Evolutionary conservation across 2,888 invertebrate genomes (phyloP), one percentile per base, ranked within the genome.

Genomic region (Tenthredo scrophulariae): DNA sequence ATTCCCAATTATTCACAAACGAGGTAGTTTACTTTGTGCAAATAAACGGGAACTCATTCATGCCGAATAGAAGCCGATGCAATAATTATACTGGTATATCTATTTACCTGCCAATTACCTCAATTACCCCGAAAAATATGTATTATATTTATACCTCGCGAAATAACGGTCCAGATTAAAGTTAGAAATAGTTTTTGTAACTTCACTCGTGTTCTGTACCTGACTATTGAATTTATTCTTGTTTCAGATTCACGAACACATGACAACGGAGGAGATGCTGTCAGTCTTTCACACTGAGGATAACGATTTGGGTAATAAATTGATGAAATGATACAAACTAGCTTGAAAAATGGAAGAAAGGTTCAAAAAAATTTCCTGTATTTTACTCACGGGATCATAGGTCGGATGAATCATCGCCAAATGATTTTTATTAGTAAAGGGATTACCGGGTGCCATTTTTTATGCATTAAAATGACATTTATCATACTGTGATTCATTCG

Each of bases 241-340:
- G 92, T 96, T 96, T 83, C 96, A 98, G 98, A 95, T 98, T 92
- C 98, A 98, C 95, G 97, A 97, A 94, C 96, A 96, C 93, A 98
- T 98, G 98, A 97, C 97, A 89, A 94, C 95, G 91, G 96, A 97
- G 87, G 98, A 98, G 94, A 94, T 98, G 91, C 95, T 95, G 92
- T 96, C 95, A 91, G 96, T 98, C 88, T 98, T 98, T 94, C 97
- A 98, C 94, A 97, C 97, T 89, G 97, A 97, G 86, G 95, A 95
- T 91, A 96, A 96, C 93, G 95, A 96, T 90, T 94, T 96, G 92
- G 97, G 95, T 95, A 92, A 94, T 93, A 87, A 18, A 67, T 18
- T 26, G 37, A 70, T 40, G 4, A 33, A 40, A 58, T 26, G 46
- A 80, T 84, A 58, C 18, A 62, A 80, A 18, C 79, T 77, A 26